These are phyloP conservation scores for Elysia crispata DNA, from an alignment of 2,888 invertebrate genomes.

Conservation along the genomic window DNA sequence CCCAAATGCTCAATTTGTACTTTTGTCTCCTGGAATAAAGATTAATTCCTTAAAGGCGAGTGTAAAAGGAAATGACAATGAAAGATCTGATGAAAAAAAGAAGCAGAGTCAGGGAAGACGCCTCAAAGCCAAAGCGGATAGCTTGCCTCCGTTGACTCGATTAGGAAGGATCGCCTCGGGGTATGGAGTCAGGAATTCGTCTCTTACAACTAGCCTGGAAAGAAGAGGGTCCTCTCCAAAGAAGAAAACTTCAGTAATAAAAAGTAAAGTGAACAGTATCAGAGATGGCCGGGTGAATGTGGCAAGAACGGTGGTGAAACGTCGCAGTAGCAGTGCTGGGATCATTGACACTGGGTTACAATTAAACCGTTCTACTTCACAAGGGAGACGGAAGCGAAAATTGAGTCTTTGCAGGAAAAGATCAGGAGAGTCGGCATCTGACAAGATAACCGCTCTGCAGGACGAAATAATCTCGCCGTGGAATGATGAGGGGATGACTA, in stretches of 20 bases:
- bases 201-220: too few relatives aligned
- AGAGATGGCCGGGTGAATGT: background rate
- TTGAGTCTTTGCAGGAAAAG: background rate
- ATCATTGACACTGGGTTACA: background rate
- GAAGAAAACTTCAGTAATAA: background rate
- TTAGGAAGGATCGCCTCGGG: too few relatives aligned
- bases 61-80: too few relatives aligned
- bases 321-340: background rate
- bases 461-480: conserved; percentile 42
- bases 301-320: background rate
- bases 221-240: background rate
- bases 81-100: too few relatives aligned
- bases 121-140: too few relatives aligned
- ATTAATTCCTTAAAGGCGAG: too few relatives aligned
- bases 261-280: background rate
- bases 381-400: background rate
- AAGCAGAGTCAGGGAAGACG: too few relatives aligned
- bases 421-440: background rate
- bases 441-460: conserved; percentile 22
- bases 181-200: too few relatives aligned
- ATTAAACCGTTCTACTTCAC: background rate
- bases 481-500: conserved; percentile 16
- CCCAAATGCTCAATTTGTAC: too few relatives aligned
- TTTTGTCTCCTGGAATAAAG: too few relatives aligned
- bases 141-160: too few relatives aligned